phyloP scores from a whole-genome alignment of 64 coral and sea anemone genomes.

The Pocillopora damicornis region DNA sequence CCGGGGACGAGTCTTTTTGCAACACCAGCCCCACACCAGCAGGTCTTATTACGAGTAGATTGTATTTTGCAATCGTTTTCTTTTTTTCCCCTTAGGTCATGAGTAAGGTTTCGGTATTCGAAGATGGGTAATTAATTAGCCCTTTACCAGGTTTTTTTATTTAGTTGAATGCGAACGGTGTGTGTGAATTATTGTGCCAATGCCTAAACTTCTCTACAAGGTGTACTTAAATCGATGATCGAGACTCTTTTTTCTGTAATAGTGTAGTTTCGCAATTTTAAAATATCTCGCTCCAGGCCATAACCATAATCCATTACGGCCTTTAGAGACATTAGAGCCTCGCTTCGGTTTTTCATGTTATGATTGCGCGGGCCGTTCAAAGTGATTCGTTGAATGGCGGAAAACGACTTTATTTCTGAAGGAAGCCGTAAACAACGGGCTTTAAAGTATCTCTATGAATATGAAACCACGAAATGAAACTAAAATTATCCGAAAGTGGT shows the following conservation, averaged over 20 bases:
- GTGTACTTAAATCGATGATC: too few species aligned
- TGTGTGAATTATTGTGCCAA: too few species aligned
- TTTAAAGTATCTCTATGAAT: neutral
- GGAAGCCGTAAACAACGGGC: neutral
- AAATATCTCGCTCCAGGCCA: too few species aligned
- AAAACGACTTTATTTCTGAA: neutral
- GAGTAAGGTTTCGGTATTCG: neutral
- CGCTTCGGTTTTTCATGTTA: conserved; percentile 2
- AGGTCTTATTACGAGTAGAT: too few species aligned
- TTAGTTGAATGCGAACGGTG: neutral
- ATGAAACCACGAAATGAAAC: neutral
- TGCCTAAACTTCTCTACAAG: too few species aligned
- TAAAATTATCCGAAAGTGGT: neutral
- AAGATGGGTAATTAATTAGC: too few species aligned
- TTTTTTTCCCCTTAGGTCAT: too few species aligned
- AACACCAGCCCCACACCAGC: too few species aligned
- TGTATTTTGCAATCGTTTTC: too few species aligned
- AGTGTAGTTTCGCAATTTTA: too few species aligned
- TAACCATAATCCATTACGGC: conserved; percentile 15
- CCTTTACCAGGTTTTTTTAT: neutral
- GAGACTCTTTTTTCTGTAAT: too few species aligned
- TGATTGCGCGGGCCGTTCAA: conserved; percentile 69
- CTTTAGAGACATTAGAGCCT: neutral
- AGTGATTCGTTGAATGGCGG: conserved; percentile 36
- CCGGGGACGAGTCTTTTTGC: conserved; percentile 38